Evolutionary conservation across 2,113 vertebrate genomes (phyloP), one percentile per base, ranked within the genome.

Genomic region (Pomatorhinus ruficollis): DNA sequence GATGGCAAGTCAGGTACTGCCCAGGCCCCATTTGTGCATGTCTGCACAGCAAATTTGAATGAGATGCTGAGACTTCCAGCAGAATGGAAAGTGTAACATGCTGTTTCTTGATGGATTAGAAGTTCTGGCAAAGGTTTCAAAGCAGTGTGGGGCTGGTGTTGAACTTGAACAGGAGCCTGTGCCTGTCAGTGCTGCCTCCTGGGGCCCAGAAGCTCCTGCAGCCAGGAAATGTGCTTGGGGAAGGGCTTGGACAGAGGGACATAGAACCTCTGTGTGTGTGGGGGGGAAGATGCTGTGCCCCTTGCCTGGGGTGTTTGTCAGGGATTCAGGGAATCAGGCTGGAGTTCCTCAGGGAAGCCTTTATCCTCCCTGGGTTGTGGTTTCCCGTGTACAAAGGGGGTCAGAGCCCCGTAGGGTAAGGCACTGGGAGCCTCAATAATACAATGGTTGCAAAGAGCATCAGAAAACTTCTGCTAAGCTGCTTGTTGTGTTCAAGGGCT

Each of bases 41-140:
- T 75, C 72, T 74, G 60, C 68, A 77, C 94, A 83, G 89, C 23
- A 27, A 63, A 35, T 92, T 83, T 74, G 68, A 42, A 74, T 88
- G 47, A 61, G 39, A n/a, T 74, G 50, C 54, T 74, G 79, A 81
- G 88, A 74, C 42, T 86, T 77, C 11, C 64, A 92, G 76, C 76
- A 50, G 83, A 50, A 63, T 81, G 86, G 64, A 52, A 74, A 83
- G 76, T 74, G 50, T 54, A 71, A 81, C 68, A 11, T 87, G 86
- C 91, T 75, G 39, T 93, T 92, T 96, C 95, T 92, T 95, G 91
- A 87, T 71, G 64, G 50, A 33, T 83, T 80, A 52, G 54, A 78
- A 80, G 35, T 61, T 83, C 93, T 96, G 93, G 94, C 86, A 66
- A 47, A 64, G 80, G 33, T 93, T 95, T 95, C 94, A 96, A 92